Conservation (phyloP, 2,113 vertebrate species). For the Accipiter virgatus region DNA sequence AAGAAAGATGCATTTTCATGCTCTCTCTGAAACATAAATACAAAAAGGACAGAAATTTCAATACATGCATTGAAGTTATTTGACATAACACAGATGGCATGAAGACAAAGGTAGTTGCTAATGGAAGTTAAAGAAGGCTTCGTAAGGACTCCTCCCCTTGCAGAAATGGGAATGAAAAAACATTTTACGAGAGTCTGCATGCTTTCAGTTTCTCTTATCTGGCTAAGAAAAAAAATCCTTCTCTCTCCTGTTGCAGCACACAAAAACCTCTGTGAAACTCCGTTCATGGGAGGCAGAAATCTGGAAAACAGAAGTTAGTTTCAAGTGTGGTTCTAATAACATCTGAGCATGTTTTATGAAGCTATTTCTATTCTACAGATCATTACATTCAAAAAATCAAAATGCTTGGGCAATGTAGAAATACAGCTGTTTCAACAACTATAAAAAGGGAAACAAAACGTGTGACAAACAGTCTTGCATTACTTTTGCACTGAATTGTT, state of each 20-base stretch:
- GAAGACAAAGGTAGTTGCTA: neutral
- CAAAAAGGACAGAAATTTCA: neutral
- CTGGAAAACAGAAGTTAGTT: neutral
- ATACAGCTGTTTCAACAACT: neutral
- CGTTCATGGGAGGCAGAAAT: neutral
- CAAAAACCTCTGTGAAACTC: neutral
- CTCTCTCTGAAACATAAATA: neutral
- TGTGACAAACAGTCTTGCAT: neutral
- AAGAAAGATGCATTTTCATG: neutral
- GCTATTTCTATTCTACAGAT: neutral
- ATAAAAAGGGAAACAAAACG: neutral
- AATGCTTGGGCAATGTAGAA: neutral
- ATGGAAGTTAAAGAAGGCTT: neutral
- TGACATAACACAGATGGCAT: neutral
- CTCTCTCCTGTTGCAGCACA: neutral
- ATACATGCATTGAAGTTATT: neutral
- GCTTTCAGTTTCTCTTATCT: neutral
- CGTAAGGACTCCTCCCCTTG: neutral
- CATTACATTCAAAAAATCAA: neutral
- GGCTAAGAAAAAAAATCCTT: neutral
- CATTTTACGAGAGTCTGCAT: neutral
- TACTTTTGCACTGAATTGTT: neutral
- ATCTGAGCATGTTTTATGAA: neutral
- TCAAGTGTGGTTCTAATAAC: neutral
- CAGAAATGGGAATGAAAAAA: neutral